phyloP scores from a whole-genome alignment of 2,797 vertebrate genomes.

The Chiroxiphia lanceolata region DNA sequence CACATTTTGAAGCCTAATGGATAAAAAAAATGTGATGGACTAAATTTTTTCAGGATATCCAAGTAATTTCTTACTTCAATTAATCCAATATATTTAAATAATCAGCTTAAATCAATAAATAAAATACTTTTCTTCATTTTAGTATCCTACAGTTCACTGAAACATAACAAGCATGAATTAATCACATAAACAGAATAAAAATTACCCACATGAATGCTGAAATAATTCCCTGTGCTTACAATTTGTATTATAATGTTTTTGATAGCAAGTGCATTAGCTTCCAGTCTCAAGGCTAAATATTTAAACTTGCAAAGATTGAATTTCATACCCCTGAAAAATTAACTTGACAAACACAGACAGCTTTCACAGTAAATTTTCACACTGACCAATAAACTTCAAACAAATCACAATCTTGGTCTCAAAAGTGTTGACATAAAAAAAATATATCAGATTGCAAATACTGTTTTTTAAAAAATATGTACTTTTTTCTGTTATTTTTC shows the following conservation, averaged over 20 bases:
- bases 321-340: background rate
- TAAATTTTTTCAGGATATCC: background rate
- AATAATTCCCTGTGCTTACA: background rate
- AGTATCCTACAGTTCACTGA: background rate
- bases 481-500: background rate
- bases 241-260: background rate
- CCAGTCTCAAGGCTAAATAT: background rate
- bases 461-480: background rate
- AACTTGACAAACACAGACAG: background rate
- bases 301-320: conserved; percentile 6
- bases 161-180: background rate
- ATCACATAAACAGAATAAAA: background rate
- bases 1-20: background rate
- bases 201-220: background rate
- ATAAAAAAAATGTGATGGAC: background rate
- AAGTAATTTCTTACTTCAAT: conserved; percentile 9
- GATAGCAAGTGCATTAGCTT: background rate
- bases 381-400: conserved; percentile 2
- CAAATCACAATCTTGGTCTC: background rate
- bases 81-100: conserved; percentile 8
- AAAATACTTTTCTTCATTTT: background rate
- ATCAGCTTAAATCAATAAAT: background rate
- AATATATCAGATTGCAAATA: background rate
- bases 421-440: background rate
- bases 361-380: conserved; percentile 14